phyloP scores from a whole-genome alignment of 2,888 invertebrate genomes.

The Epirrhoe alternata region DNA sequence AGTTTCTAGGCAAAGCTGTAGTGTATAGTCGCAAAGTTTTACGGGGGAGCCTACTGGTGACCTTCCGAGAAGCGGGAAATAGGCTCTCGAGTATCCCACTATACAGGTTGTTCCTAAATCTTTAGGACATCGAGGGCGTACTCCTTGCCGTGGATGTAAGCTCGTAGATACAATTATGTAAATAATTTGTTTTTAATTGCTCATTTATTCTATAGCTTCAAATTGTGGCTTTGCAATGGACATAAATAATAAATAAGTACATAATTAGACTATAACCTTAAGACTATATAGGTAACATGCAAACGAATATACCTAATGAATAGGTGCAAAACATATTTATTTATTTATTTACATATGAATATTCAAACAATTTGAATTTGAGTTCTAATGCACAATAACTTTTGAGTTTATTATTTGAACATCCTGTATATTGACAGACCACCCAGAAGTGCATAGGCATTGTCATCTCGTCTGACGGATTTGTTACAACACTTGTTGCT shows the following conservation, averaged over 20 bases:
- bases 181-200: no score
- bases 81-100: not conserved
- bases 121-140: not conserved
- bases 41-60: constrained; percentile 54
- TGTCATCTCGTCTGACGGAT: constrained; percentile 62
- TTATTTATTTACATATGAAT: not conserved
- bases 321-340: not conserved
- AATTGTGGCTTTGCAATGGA: no score
- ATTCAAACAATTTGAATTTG: not conserved
- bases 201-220: no score
- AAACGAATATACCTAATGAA: no score
- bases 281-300: no score
- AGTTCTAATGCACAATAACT: not conserved
- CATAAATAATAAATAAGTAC: no score
- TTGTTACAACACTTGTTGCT: constrained; percentile 57
- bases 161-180: no score
- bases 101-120: constrained; percentile 17
- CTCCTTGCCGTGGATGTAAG: no score
- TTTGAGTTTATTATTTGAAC: constrained; percentile 25
- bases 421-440: constrained; percentile 69
- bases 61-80: constrained; percentile 74
- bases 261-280: no score
- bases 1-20: constrained; percentile 67
- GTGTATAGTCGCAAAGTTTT: constrained; percentile 45
- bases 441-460: constrained; percentile 67